A percentile compares a stretch with the other conserved stretches of the same genome.
Conservation (phyloP, 1,140 invertebrate genomes). For the Drosophila orosa region DNA sequence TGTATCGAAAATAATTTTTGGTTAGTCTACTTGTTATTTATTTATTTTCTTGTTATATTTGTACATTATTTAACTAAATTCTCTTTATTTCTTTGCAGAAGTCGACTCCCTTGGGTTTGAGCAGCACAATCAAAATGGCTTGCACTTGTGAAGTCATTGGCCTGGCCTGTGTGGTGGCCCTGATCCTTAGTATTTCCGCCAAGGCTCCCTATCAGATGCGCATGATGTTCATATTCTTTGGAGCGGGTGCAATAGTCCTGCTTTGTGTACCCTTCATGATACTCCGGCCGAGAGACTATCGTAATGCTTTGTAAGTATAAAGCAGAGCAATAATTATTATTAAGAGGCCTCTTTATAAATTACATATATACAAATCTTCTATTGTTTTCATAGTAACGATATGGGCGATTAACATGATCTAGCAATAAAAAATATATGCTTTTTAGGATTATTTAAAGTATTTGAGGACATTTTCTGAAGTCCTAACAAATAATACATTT, state of each 20-base stretch:
- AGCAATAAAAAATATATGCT: too few species aligned
- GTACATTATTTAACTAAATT: neutral
- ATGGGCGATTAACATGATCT: neutral
- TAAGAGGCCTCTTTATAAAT: too few species aligned
- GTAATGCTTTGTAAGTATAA: conserved; percentile 89
- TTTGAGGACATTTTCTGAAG: too few species aligned
- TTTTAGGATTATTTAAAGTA: too few species aligned
- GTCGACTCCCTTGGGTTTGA: neutral
- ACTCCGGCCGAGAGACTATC: conserved; percentile 87
- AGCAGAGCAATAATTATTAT: neutral
- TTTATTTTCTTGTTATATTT: neutral
- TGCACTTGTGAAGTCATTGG: conserved; percentile 79
- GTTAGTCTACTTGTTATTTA: neutral
- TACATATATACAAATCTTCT: neutral
- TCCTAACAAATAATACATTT: too few species aligned
- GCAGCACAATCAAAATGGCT: conserved; percentile 41
- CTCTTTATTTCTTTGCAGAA: conserved; percentile 19
- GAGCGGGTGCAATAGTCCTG: conserved; percentile 86
- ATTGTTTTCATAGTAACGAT: neutral
- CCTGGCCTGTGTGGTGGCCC: conserved; percentile 76
- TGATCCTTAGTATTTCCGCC: conserved; percentile 85
- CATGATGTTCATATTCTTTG: conserved; percentile 86
- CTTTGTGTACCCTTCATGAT: conserved; percentile 90
- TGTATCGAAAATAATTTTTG: too few species aligned
- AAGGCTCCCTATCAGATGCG: conserved; percentile 87